Conservation (phyloP, 2,797 vertebrate genomes). For the Cossypha heuglini region DNA sequence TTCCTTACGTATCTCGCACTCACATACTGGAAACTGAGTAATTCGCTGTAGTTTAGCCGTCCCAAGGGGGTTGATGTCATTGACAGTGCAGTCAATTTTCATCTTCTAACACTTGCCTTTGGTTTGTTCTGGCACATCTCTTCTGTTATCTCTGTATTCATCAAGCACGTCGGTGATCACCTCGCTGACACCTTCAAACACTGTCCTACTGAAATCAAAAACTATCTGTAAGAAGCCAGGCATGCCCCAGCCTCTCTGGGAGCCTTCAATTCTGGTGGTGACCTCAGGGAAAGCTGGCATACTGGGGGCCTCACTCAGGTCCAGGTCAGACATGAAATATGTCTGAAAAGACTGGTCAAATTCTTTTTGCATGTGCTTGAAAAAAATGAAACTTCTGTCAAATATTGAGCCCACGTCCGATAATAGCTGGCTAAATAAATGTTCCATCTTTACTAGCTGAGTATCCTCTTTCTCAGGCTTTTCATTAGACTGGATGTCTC, state of each 20-base stretch:
- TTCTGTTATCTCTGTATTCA: conserved; percentile 63
- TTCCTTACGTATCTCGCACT: neutral
- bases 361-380: conserved; percentile 78
- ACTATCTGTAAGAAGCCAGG: conserved; percentile 83
- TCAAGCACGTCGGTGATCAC: conserved; percentile 79
- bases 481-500: conserved; percentile 64
- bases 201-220: conserved; percentile 83
- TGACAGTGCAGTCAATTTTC: neutral
- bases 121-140: conserved; percentile 64
- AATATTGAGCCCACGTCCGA: conserved; percentile 77
- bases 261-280: conserved; percentile 59
- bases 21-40: neutral
- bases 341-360: conserved; percentile 82
- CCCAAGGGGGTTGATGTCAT: neutral
- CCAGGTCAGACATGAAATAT: conserved; percentile 77
- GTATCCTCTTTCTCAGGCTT: conserved; percentile 67
- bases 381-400: conserved; percentile 79
- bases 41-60: neutral
- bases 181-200: conserved; percentile 83
- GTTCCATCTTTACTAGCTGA: conserved; percentile 78
- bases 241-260: conserved; percentile 79
- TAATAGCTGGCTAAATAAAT: conserved; percentile 79
- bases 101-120: conserved; percentile 75
- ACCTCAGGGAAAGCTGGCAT: conserved; percentile 55
- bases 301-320: conserved; percentile 42